phyloP scores from a whole-genome alignment of 2,888 invertebrate species.

The Stenodema calcarata region DNA sequence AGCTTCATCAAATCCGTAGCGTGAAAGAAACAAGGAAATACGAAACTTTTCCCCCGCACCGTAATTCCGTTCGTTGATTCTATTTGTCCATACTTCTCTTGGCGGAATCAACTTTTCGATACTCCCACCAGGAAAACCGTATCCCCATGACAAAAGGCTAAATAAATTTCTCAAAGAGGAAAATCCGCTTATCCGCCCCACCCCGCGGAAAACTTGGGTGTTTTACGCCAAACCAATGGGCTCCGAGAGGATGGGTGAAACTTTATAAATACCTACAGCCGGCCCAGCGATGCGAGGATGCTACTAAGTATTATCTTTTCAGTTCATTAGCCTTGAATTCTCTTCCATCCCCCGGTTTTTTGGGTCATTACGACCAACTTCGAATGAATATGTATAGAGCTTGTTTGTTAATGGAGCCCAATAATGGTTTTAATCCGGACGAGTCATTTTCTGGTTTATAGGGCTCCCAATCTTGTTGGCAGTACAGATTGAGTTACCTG shows the following conservation, averaged over 20 bases:
- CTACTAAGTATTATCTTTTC: conserved; percentile 29
- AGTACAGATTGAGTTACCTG: no score
- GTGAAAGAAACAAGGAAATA: neutral
- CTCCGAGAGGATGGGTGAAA: neutral
- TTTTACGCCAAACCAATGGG: conserved; percentile 5
- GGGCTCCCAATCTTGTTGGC: neutral
- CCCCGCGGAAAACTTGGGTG: neutral
- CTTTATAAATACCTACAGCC: conserved; percentile 15
- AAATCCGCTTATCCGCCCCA: conserved; percentile 15
- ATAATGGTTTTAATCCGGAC: neutral
- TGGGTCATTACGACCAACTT: neutral
- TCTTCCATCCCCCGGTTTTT: neutral
- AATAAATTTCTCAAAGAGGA: conserved; percentile 18
- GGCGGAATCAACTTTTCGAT: conserved; percentile 4
- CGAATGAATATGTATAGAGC: neutral
- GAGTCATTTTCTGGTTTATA: neutral
- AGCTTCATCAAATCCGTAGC: neutral
- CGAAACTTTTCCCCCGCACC: neutral
- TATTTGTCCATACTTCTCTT: neutral
- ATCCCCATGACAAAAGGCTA: conserved; percentile 36
- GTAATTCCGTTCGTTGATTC: conserved; percentile 17
- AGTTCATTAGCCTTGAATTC: conserved; percentile 13
- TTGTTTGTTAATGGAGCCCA: neutral
- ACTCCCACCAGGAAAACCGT: neutral
- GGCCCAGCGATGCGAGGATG: conserved; percentile 26